These are phyloP conservation scores for Nemopilema nomurai DNA, from an alignment of 30 jellyfish, hydroid and myxozoan species.

Conservation along the genomic window DNA sequence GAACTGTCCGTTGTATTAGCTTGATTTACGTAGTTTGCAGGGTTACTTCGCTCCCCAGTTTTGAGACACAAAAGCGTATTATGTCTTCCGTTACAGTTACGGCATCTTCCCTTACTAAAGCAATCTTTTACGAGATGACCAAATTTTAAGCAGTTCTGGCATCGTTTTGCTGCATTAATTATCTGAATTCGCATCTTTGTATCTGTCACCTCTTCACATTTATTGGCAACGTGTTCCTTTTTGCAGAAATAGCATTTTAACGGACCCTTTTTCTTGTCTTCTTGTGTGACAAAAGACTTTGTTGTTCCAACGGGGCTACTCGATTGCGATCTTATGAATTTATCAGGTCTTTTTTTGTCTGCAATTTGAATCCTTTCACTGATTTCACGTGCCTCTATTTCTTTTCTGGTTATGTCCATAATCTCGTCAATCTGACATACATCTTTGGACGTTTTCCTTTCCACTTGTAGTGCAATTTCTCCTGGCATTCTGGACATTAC, in stretches of 20 bases:
- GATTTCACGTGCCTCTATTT: conserved; percentile 73
- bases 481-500: conserved; percentile 59
- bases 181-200: conserved; percentile 14
- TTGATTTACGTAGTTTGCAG: no score
- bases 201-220: conserved; percentile 33
- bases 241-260: conserved; percentile 55
- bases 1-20: conserved; percentile 8
- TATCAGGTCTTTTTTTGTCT: conserved; percentile 7
- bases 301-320: conserved; percentile 55
- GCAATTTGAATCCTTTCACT: conserved; percentile 10
- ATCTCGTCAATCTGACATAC: conserved; percentile 63
- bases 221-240: conserved; percentile 47
- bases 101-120: conserved; percentile 40
- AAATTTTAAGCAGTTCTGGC: conserved; percentile 16
- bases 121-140: conserved; percentile 47
- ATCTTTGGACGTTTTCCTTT: conserved; percentile 59
- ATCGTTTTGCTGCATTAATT: conserved; percentile 37
- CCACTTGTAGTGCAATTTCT: conserved; percentile 58
- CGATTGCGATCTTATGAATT: conserved; percentile 3
- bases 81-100: conserved; percentile 53
- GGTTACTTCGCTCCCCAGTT: background rate
- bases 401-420: conserved; percentile 51
- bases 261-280: background rate
- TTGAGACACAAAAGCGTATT: conserved; percentile 40
- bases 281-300: conserved; percentile 40